A percentile compares a stretch with the other conserved stretches of the same genome.
These are phyloP conservation scores for Teleiodes luculella DNA, from an alignment of 2,888 invertebrate genomes.

Conservation along the genomic window DNA sequence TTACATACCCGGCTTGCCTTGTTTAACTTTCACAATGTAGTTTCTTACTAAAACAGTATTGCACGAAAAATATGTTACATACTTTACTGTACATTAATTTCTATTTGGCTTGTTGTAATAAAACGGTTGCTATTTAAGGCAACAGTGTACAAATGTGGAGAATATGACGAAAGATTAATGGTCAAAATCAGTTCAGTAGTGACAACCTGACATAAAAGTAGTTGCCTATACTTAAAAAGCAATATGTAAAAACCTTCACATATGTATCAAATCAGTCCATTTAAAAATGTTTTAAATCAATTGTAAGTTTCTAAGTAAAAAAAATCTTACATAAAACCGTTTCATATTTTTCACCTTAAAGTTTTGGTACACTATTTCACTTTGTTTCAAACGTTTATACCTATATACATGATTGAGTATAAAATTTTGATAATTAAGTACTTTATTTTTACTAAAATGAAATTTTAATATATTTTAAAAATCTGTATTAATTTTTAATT, in stretches of 20 bases:
- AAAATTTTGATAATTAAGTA: too few species aligned
- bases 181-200: background rate
- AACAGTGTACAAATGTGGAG: constrained; percentile 1
- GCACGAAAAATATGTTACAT: constrained; percentile 8
- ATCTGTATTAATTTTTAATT: background rate
- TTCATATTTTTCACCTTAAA: too few species aligned
- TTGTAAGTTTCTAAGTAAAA: too few species aligned
- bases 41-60: constrained; percentile 32
- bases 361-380: too few species aligned
- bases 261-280: too few species aligned
- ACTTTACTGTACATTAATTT: constrained; percentile 4
- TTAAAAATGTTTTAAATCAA: too few species aligned
- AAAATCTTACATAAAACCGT: too few species aligned
- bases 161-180: constrained; percentile 1
- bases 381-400: too few species aligned
- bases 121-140: constrained; percentile 3
- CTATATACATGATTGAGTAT: too few species aligned
- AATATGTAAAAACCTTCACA: background rate
- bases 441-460: too few species aligned
- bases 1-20: constrained; percentile 23
- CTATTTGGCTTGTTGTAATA: background rate
- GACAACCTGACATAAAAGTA: background rate
- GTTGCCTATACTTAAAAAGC: background rate
- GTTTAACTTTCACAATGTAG: constrained; percentile 40
- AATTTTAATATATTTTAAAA: too few species aligned